These are phyloP conservation scores for Betta splendens DNA, from an alignment of 2,797 vertebrate species.

Conservation along the genomic window DNA sequence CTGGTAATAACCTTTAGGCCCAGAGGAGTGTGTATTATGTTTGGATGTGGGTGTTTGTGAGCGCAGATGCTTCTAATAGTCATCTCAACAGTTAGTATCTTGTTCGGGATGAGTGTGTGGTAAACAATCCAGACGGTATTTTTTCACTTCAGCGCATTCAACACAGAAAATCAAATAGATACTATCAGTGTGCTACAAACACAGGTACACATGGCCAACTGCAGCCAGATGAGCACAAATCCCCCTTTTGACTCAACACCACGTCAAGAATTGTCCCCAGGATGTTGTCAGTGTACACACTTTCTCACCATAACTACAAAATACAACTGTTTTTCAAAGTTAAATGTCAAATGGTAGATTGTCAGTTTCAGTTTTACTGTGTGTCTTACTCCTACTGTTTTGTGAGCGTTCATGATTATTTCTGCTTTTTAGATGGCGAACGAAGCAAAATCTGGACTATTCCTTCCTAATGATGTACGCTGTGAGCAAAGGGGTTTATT, in stretches of 20 bases:
- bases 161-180: background rate
- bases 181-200: background rate
- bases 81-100: constrained; percentile 10
- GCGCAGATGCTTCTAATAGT: constrained; percentile 11
- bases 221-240: background rate
- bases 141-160: background rate
- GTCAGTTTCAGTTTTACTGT: constrained; percentile 1
- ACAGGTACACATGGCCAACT: too few relatives aligned
- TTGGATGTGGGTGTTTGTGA: constrained; percentile 31
- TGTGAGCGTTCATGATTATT: background rate
- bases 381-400: background rate
- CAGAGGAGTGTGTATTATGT: constrained; percentile 6
- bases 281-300: background rate
- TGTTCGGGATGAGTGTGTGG: background rate
- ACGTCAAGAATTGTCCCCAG: background rate
- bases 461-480: constrained; percentile 99
- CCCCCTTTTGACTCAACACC: background rate
- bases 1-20: constrained; percentile 26
- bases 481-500: constrained; percentile 95
- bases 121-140: background rate
- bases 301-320: background rate
- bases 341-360: background rate
- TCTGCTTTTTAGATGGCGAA: constrained; percentile 89
- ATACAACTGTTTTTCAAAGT: background rate
- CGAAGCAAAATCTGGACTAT: constrained; percentile 98